These are phyloP conservation scores for Fopius arisanus DNA, from an alignment of 1,140 invertebrate species.

Conservation along the genomic window DNA sequence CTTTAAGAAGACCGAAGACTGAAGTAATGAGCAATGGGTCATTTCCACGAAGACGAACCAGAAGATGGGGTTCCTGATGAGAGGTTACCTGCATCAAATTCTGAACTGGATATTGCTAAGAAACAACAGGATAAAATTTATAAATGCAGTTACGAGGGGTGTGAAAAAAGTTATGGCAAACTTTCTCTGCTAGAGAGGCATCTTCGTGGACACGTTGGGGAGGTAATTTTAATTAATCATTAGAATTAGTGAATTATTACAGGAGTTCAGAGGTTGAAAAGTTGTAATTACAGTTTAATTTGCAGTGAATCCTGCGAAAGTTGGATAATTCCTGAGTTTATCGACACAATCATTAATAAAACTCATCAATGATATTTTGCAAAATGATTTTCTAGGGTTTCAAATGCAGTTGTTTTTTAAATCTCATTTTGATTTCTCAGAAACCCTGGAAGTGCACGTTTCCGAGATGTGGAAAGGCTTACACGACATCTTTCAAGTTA, in stretches of 20 bases:
- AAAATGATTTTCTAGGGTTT: no score
- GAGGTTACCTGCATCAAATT: not conserved
- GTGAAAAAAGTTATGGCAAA: constrained; percentile 40
- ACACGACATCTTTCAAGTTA: constrained; percentile 51
- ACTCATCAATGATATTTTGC: no score
- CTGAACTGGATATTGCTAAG: not conserved
- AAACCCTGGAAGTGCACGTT: constrained; percentile 47
- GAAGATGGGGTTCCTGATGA: no score
- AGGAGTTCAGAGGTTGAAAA: no score
- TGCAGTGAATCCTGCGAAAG: no score
- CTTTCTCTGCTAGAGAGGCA: constrained; percentile 46
- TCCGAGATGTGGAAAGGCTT: constrained; percentile 48
- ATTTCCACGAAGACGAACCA: no score
- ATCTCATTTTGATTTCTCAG: constrained; percentile 25
- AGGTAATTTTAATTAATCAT: constrained; percentile 35
- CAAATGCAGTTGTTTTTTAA: not conserved
- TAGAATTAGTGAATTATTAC: not conserved
- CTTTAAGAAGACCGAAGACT: no score
- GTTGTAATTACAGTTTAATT: no score
- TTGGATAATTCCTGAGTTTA: no score
- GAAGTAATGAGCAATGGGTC: no score
- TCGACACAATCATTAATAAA: no score
- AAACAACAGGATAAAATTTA: constrained; percentile 37
- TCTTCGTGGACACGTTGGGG: constrained; percentile 47
- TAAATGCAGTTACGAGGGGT: constrained; percentile 44